Evolutionary conservation across 1,140 invertebrate genomes (phyloP), one percentile per base, ranked within the genome.

Genomic region (Aleiodes sp.): DNA sequence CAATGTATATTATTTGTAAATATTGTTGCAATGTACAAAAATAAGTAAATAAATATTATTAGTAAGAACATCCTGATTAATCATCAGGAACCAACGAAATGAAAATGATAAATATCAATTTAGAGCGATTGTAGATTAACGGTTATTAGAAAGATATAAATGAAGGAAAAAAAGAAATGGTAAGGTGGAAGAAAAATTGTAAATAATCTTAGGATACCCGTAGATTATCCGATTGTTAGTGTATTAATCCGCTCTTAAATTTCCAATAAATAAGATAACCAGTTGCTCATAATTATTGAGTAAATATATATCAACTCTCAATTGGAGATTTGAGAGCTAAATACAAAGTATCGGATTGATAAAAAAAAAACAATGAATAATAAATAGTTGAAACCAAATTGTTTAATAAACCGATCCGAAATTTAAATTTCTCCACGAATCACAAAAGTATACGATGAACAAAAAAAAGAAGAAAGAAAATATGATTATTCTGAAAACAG

Each of bases 11-110:
- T 84, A 78, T 66, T 71, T 84, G 82, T 84, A 84, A 83, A 84
- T 84, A 84, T 80, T 81, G 80, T 82, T 82, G 68, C 78, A 72
- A 78, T 84, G 81, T 83, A 84, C 80, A 84, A 82, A 82, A 70
- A 79, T 72, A 63, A 57, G 74, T 41, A 70, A 74, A 74, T 76
- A 46, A 37, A 68, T 65, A 65, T 60, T 31, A 68, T 52, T 52
- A 12, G 26, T 52, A 52, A 52, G 19, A 52, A 21, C 26, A 52
- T 52, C 26, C 46, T 21, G 21, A 70, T 68, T 75, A 76, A 76
- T 76, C 80, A 68, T 74, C 73, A 65, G 65, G 76, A 75, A 74
- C 61, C 74, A 75, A 72, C 70, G 72, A 78, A 80, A 71, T 60
- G 74, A 74, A 57, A 16, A 61, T n/a, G n/a, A n/a, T n/a, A n/a